These are phyloP conservation scores for Dasysyrphus tricinctus DNA, from an alignment of 2,888 invertebrate genomes.

Conservation along the genomic window DNA sequence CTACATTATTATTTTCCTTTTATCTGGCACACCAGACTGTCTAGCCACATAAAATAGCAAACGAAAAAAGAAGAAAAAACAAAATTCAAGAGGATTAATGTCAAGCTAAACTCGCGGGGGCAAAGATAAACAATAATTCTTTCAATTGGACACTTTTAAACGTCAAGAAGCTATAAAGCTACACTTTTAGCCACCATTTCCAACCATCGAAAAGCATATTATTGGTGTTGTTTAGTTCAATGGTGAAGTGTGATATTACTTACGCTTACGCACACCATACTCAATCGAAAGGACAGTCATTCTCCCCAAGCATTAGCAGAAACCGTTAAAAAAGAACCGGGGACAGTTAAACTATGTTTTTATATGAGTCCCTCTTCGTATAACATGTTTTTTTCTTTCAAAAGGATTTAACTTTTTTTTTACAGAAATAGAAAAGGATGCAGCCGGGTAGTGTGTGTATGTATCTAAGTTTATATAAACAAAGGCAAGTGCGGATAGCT, in stretches of 20 bases:
- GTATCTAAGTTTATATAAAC: not conserved
- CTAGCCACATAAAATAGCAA: constrained; percentile 64
- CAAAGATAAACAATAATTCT: constrained; percentile 72
- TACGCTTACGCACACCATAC: constrained; percentile 61
- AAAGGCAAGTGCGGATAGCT: not conserved
- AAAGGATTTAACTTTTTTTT: constrained; percentile 11
- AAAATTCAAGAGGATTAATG: constrained; percentile 47
- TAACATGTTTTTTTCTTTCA: constrained; percentile 12
- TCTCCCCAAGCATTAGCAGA: constrained; percentile 41
- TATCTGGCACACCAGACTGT: constrained; percentile 61
- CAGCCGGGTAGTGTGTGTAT: not conserved
- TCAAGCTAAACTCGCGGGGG: constrained; percentile 47
- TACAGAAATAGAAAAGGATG: constrained; percentile 7
- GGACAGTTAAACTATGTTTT: constrained; percentile 50
- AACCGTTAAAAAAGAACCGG: not conserved
- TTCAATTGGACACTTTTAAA: constrained; percentile 67
- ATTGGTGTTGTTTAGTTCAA: not conserved
- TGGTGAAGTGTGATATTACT: constrained; percentile 66
- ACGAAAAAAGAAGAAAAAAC: not conserved
- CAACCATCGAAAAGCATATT: not conserved
- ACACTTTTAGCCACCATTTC: constrained; percentile 10
- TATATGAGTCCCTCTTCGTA: constrained; percentile 18
- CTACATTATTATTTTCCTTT: constrained; percentile 16
- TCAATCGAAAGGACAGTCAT: constrained; percentile 57
- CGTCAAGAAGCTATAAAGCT: constrained; percentile 58